Conservation (phyloP, 1,140 invertebrate genomes). For the Drosophila virilis region DNA sequence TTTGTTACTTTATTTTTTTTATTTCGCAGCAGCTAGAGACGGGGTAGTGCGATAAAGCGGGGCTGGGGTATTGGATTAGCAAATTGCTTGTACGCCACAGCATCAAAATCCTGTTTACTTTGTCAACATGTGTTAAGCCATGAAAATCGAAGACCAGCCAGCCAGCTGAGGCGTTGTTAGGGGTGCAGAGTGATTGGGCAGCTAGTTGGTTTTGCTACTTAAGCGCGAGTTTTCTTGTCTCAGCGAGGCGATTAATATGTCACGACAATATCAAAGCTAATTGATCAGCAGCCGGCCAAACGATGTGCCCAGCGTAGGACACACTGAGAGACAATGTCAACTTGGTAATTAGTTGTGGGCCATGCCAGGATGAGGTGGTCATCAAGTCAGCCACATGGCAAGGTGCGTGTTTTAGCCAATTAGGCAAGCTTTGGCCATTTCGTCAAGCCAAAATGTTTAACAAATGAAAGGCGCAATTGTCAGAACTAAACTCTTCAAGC, state of each 20-base stretch:
- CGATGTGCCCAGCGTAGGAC: neutral
- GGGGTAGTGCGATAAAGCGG: neutral
- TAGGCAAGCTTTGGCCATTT: conserved; percentile 34
- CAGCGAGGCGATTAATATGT: conserved; percentile 73
- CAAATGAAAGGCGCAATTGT: conserved; percentile 3
- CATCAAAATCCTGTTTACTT: conserved; percentile 80
- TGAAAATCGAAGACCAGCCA: conserved; percentile 66
- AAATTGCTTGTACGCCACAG: conserved; percentile 66
- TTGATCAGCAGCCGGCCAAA: conserved; percentile 65
- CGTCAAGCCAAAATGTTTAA: conserved; percentile 5
- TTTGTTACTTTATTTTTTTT: conserved; percentile 64
- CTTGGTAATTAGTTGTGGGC: conserved; percentile 30
- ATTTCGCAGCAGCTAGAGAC: conserved; percentile 19
- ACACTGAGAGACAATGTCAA: conserved; percentile 29
- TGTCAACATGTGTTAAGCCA: conserved; percentile 82
- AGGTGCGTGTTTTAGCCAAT: conserved; percentile 37
- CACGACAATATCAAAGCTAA: conserved; percentile 78
- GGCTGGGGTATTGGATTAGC: conserved; percentile 37
- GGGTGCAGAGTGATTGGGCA: neutral
- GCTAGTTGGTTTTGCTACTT: conserved; percentile 44
- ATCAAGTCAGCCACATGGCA: neutral
- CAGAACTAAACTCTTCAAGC: neutral
- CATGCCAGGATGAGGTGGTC: neutral
- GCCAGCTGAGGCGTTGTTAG: conserved; percentile 35
- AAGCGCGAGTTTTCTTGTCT: conserved; percentile 62